Evolutionary conservation across 2,888 invertebrate species (phyloP).

Genomic region (Ophraella communa): DNA sequence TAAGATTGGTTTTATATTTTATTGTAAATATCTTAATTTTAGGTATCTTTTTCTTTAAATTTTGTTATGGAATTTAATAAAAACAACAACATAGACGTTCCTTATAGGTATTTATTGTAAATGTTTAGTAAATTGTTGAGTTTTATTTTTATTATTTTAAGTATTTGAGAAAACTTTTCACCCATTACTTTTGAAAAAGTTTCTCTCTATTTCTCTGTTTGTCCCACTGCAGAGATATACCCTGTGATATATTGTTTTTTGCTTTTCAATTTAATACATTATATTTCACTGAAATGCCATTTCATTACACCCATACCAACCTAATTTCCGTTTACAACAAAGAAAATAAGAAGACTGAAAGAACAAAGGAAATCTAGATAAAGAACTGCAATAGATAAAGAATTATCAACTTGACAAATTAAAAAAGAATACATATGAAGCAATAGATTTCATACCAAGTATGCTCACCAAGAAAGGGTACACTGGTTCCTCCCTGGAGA

Average conservation of each 20-base stretch:
- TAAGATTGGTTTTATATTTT: too few species aligned
- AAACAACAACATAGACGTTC: constrained; percentile 29
- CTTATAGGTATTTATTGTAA: constrained; percentile 22
- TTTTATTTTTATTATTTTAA: constrained; percentile 29
- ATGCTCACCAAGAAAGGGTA: too few species aligned
- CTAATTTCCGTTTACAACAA: too few species aligned
- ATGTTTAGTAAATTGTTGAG: constrained; percentile 28
- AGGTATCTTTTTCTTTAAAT: constrained; percentile 17
- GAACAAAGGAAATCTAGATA: too few species aligned
- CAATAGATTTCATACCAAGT: too few species aligned
- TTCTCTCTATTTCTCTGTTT: constrained; percentile 19
- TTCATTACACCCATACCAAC: too few species aligned
- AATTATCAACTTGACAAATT: too few species aligned
- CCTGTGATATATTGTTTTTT: constrained; percentile 57
- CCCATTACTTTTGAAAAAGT: too few species aligned
- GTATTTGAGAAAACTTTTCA: constrained; percentile 24
- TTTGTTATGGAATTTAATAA: constrained; percentile 28
- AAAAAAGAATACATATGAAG: too few species aligned
- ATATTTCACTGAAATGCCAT: constrained; percentile 25
- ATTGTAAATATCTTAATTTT: constrained; percentile 28
- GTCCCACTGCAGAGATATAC: constrained; percentile 51
- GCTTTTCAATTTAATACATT: constrained; percentile 47
- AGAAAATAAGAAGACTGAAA: too few species aligned
- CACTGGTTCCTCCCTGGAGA: too few species aligned
- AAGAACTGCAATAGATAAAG: too few species aligned